Evolutionary conservation across 1,140 invertebrate species (phyloP), one percentile per base, ranked within the genome.

Genomic region (Drosophila grimshawi): DNA sequence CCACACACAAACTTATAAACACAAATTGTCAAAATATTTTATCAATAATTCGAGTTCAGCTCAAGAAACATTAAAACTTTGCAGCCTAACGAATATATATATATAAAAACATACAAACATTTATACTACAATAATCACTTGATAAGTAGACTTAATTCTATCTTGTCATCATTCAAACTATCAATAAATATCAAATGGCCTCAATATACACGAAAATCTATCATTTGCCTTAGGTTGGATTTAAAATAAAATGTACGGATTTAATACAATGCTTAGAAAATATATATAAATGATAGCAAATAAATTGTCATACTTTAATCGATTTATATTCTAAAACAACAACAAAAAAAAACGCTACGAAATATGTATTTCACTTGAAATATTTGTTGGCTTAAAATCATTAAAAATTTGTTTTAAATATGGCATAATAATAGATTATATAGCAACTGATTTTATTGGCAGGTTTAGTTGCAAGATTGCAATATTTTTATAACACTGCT

Each of bases 11-110:
- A 30, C 55, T 10, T 4, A n/a, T 10, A 10, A 10, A 10, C 4
- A n/a, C 27, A 41, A 37, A 32, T 41, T 59, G 56, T 46, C 56
- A 45, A 59, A 59, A 29, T 59, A 60, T 37, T 45, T 48, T 33
- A 60, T 60, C 30, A 46, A 60, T 60, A 60, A 48, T 60, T 60
- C 57, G 48, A 60, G 43, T 60, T 60, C 43, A 43, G 57, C 32
- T 60, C 48, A 29, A 48, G 57, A 46, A 48, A 60, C 57, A 46
- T 60, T 60, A 60, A 35, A 46, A 60, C 6, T 48, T 59, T 60
- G 43, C 57, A 27, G 57, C 57, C 39, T 43, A 43, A 43, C 39
- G 39, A 19, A 19, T 19, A 19, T 19, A 19, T 1, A 19, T 19
- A 19, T 19, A 19, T 19, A 19, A 19, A 19, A 19, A 19, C 19